Conservation (phyloP, 1,140 invertebrate genomes). For the Argopecten irradians region DNA sequence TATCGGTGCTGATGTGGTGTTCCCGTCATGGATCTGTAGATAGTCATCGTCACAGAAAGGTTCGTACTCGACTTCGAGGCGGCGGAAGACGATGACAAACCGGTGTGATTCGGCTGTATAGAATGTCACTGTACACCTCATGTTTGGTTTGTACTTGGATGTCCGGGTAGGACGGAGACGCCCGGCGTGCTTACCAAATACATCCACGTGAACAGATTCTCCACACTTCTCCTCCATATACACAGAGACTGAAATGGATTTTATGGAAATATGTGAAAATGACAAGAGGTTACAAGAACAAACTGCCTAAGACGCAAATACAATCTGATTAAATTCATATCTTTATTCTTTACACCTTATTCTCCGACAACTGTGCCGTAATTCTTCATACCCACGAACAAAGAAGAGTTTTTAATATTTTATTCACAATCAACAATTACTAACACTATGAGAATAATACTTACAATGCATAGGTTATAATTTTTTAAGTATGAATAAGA, state of each 20-base stretch:
- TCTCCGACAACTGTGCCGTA: no score
- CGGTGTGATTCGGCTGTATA: slow-evolving; percentile 8
- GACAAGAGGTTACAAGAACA: no score
- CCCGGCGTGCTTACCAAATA: neutral
- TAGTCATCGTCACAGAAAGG: slow-evolving; percentile 44
- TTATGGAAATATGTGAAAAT: no score
- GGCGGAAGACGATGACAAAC: slow-evolving; percentile 38
- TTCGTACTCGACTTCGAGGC: slow-evolving; percentile 38
- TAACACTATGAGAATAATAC: no score
- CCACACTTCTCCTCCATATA: slow-evolving; percentile 41
- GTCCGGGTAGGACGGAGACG: slow-evolving; percentile 21
- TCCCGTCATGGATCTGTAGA: slow-evolving; percentile 35
- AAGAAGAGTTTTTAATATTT: no score
- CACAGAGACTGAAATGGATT: neutral
- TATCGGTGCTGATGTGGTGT: slow-evolving; percentile 26
- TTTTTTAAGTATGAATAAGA: no score
- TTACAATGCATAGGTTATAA: no score
- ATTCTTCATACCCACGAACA: no score
- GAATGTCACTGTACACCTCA: slow-evolving; percentile 24
- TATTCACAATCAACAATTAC: no score
- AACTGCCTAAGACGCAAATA: no score
- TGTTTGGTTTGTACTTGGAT: slow-evolving; percentile 29
- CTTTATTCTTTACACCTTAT: no score
- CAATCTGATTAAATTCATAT: no score
- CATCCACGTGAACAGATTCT: slow-evolving; percentile 34